A percentile compares a stretch with the other conserved stretches of the same genome.
Conservation (phyloP, 2,888 invertebrate species). For the Pheosia gnoma region DNA sequence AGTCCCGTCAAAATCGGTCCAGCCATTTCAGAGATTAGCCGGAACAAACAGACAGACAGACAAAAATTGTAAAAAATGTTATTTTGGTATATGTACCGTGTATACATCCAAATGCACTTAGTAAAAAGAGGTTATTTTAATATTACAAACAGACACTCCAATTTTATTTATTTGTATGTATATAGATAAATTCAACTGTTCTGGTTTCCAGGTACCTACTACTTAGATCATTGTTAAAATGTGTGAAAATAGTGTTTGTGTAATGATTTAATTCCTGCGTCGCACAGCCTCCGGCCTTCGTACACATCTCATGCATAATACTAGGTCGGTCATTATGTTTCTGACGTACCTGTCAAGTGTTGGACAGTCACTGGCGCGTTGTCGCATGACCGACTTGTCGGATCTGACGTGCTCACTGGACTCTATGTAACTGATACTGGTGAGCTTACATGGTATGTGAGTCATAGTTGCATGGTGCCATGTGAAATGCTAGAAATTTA, state of each 20-base stretch:
- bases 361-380: conserved; percentile 5
- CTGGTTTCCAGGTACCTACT: too few relatives aligned
- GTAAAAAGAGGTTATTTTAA: too few relatives aligned
- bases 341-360: conserved; percentile 17
- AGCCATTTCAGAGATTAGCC: too few relatives aligned
- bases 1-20: too few relatives aligned
- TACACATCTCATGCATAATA: conserved; percentile 7
- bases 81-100: too few relatives aligned
- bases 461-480: not conserved
- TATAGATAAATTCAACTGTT: too few relatives aligned
- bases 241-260: not conserved
- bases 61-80: too few relatives aligned
- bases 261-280: not conserved
- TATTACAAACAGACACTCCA: too few relatives aligned
- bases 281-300: conserved; percentile 1
- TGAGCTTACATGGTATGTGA: conserved; percentile 1
- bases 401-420: conserved; percentile 1
- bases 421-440: conserved; percentile 9
- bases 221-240: too few relatives aligned
- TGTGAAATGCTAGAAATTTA: not conserved
- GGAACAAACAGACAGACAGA: too few relatives aligned
- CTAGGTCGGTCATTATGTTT: conserved; percentile 21
- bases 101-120: too few relatives aligned
- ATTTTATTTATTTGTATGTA: too few relatives aligned
- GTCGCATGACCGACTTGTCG: conserved; percentile 22